A percentile compares a stretch with the other conserved stretches of the same genome.
Evolutionary conservation across 2,113 vertebrate species (phyloP).

Genomic region (Melospiza melodia): DNA sequence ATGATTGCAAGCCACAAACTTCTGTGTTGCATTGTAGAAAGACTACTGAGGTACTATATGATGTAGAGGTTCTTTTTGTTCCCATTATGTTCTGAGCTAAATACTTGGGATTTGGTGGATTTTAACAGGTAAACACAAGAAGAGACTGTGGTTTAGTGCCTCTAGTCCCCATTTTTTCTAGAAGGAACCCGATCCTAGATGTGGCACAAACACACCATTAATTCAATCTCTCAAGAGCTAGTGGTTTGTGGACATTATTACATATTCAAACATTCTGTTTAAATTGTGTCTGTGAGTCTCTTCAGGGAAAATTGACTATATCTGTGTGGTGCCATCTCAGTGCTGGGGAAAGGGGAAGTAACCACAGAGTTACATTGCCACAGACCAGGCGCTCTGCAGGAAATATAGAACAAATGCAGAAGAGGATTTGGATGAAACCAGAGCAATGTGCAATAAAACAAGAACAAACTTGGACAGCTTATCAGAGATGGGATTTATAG

Average conservation of each 20-base stretch:
- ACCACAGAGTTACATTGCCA: background rate
- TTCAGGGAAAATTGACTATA: background rate
- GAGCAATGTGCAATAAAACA: slow-evolving; percentile 26
- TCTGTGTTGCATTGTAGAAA: background rate
- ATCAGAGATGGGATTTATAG: background rate
- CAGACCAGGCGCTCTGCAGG: background rate
- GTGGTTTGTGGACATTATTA: background rate
- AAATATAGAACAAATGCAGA: background rate
- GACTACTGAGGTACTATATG: background rate
- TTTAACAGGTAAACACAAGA: background rate
- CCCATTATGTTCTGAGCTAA: background rate
- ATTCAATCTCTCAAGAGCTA: background rate
- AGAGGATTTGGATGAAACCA: slow-evolving; percentile 21
- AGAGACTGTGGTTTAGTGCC: background rate
- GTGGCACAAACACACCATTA: background rate
- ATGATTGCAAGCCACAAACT: background rate
- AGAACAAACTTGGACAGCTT: slow-evolving; percentile 18
- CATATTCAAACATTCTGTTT: background rate
- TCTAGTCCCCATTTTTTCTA: background rate
- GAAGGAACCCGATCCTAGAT: background rate
- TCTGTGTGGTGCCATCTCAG: background rate
- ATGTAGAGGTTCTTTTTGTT: background rate
- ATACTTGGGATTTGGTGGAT: background rate
- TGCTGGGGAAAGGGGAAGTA: background rate
- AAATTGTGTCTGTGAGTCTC: background rate